Evolutionary conservation across 2,797 vertebrate genomes (phyloP).

Genomic region (Mus spretus): DNA sequence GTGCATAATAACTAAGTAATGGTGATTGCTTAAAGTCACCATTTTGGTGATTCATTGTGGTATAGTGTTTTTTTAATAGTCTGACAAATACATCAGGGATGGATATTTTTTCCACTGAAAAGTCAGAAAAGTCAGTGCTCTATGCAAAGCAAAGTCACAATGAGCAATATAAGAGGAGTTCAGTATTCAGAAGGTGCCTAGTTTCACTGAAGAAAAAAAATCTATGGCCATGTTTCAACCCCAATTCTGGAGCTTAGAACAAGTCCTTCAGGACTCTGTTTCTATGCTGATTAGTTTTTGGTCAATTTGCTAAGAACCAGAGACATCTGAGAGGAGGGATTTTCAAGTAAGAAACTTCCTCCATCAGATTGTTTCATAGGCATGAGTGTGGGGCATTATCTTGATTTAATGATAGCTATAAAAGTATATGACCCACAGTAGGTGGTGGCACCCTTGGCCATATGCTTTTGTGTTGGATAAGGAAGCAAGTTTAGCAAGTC

Average conservation of each 20-base stretch:
- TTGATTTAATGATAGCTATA: background rate
- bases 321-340: background rate
- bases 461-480: background rate
- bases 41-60: background rate
- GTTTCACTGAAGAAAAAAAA: background rate
- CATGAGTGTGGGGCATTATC: background rate
- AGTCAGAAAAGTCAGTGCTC: background rate
- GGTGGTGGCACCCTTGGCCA: background rate
- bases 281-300: background rate
- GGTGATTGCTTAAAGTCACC: background rate
- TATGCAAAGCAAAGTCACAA: background rate
- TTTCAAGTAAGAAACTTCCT: background rate
- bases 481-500: background rate
- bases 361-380: background rate
- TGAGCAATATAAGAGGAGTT: background rate
- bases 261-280: background rate
- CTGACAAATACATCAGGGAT: background rate
- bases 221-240: background rate
- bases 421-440: too few species aligned
- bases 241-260: background rate
- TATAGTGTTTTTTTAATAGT: background rate
- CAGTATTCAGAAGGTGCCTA: background rate
- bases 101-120: background rate
- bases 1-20: background rate
- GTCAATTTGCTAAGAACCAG: background rate